A percentile compares a stretch with the other conserved stretches of the same genome.
phyloP scores from a whole-genome alignment of 2,888 invertebrate genomes.

The Andrena fulva region DNA sequence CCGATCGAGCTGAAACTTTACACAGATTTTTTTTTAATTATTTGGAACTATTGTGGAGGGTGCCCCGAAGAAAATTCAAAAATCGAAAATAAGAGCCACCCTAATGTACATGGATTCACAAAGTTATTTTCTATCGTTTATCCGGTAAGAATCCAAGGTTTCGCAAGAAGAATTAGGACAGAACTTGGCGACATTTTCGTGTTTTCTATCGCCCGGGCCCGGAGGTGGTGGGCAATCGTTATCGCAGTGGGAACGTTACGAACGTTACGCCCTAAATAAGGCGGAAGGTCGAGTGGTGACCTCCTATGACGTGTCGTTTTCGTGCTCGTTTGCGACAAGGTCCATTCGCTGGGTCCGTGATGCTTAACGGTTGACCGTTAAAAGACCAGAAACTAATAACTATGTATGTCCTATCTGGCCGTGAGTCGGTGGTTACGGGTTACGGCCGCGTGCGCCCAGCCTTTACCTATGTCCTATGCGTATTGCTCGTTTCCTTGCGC shows the following conservation, averaged over 20 bases:
- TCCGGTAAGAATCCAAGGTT: background rate
- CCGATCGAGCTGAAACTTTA: too few species aligned
- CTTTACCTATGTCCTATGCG: too few species aligned
- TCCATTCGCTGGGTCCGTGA: conserved; percentile 39
- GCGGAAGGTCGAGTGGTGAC: conserved; percentile 77
- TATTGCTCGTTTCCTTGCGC: too few species aligned
- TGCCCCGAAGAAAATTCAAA: too few species aligned
- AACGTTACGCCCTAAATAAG: conserved; percentile 69
- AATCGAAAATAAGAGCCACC: too few species aligned
- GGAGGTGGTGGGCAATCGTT: background rate
- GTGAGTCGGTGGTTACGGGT: too few species aligned
- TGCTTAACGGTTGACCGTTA: conserved; percentile 22
- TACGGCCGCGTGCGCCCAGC: too few species aligned
- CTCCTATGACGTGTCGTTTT: conserved; percentile 75
- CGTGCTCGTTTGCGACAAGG: conserved; percentile 69
- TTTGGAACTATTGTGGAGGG: too few species aligned
- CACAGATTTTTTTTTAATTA: too few species aligned
- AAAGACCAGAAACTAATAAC: too few species aligned
- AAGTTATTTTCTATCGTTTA: background rate
- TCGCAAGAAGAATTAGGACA: background rate
- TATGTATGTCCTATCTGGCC: too few species aligned
- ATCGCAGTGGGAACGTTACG: background rate
- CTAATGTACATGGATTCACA: background rate
- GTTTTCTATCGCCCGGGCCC: background rate
- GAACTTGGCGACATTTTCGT: background rate